Base-by-base conservation (phyloP, 2,888 invertebrate genomes). In the Thecocarcelia acutangulata region DNA sequence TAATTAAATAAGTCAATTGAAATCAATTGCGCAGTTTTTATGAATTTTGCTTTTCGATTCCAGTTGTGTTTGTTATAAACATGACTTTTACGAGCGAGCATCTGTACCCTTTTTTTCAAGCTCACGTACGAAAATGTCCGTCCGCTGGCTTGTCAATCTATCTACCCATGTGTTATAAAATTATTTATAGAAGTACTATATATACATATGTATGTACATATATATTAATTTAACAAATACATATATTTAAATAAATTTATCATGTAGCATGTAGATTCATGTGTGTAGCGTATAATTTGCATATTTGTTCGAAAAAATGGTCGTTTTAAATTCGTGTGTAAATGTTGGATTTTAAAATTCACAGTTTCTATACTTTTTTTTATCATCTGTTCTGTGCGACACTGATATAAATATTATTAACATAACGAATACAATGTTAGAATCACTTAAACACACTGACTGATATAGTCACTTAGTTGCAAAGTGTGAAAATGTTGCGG, bases 1-100 rank as follows among this genome's bases (percentile, higher is more conserved):
- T 76, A 61, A 76, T 76, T 76, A 54, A 76, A 61, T 76, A 76
- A 69, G 69, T 76, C 59, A 68, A 76, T 54, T 56, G 37, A 33
- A 50, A 69, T 69, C 33, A 61, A 76, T 63, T 76, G 69, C 76
- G 76, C 69, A 76, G 61, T 54, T 69, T 61, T 61, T 11, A 40
- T 42, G 48, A 24, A 52, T 68, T 50, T 66, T 48, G 37, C 48
- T 59, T 61, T 66, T n/a, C 28, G 21, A 52, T 52, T 52, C 28
- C 33, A 13, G 52, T 56, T 37, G 13, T 24, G 17, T 24, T 33
- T 59, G 46, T 19, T 28, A 13, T 15, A 17, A 17, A 58, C 24
- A 52, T n/a, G 37, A 54, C n/a, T 54, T 17, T 46, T 3, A 28
- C 6, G 28, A 28, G 9, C 9, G 28, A 15, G 46, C 68, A 76